Conservation (phyloP, 2,888 invertebrate species). For the Chouioia cunea region DNA sequence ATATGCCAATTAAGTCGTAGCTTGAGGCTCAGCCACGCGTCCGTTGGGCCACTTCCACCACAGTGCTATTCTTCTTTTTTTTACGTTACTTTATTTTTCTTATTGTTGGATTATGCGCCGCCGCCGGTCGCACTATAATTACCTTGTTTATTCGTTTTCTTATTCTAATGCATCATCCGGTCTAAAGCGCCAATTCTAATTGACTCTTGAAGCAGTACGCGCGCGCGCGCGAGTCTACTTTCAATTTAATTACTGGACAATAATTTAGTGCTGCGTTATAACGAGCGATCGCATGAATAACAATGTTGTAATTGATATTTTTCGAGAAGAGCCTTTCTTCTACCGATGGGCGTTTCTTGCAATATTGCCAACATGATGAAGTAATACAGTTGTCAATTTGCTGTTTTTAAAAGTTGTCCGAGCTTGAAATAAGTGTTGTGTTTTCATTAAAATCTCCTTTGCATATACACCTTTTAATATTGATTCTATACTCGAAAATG, state of each 20-base stretch:
- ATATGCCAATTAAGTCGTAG: conserved; percentile 61
- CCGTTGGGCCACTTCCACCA: conserved; percentile 24
- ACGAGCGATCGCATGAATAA: conserved; percentile 32
- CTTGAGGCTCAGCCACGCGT: conserved; percentile 49
- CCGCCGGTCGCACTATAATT: conserved; percentile 38
- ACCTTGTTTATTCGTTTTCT: conserved; percentile 47
- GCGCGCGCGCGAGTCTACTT: not conserved
- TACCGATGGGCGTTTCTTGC: not conserved
- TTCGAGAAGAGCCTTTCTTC: conserved; percentile 21
- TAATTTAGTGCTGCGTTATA: conserved; percentile 37
- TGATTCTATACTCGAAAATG: no score
- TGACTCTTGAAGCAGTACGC: conserved; percentile 20
- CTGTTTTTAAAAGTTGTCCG: no score
- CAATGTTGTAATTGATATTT: conserved; percentile 38
- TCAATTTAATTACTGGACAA: conserved; percentile 39
- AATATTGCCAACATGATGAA: no score
- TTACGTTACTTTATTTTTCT: conserved; percentile 15
- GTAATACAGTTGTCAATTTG: no score
- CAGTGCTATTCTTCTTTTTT: conserved; percentile 6
- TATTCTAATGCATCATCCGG: conserved; percentile 43
- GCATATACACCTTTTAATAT: no score
- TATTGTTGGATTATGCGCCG: not conserved
- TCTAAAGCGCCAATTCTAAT: conserved; percentile 36
- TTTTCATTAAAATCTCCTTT: no score
- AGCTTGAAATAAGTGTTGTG: no score